phyloP scores from a whole-genome alignment of 2,797 vertebrate genomes.

The Carapus acus region DNA sequence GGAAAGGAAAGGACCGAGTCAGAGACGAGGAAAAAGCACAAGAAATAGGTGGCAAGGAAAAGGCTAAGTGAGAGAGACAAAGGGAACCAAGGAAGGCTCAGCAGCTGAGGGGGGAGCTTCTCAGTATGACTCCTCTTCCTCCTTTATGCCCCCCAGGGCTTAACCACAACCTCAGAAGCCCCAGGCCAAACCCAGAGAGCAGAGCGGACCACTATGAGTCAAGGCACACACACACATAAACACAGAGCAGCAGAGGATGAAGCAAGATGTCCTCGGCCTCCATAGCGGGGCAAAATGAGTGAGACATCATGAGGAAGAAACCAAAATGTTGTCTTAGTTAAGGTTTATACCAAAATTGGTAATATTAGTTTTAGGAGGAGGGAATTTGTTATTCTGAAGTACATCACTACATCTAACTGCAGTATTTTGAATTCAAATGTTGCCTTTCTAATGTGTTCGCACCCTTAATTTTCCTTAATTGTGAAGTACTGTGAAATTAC shows the following conservation, averaged over 20 bases:
- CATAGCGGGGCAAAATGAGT: constrained; percentile 13
- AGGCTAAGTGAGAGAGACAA: constrained; percentile 32
- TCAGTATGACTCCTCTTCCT: constrained; percentile 55
- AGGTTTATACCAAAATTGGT: not conserved
- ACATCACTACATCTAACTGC: no score
- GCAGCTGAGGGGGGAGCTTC: constrained; percentile 47
- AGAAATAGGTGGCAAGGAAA: constrained; percentile 31
- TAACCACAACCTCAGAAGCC: constrained; percentile 60
- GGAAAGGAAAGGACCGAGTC: constrained; percentile 13
- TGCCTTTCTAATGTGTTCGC: no score
- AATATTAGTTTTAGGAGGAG: no score
- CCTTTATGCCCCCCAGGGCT: constrained; percentile 54
- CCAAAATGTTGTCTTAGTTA: constrained; percentile 3
- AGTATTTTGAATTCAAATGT: no score
- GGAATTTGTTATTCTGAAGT: no score
- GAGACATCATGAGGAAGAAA: constrained; percentile 11
- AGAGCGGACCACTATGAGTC: constrained; percentile 51
- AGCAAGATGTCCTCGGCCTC: constrained; percentile 22
- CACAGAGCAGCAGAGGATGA: not conserved
- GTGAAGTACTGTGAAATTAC: no score
- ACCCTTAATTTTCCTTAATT: no score
- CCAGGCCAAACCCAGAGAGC: constrained; percentile 51
- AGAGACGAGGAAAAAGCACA: constrained; percentile 10
- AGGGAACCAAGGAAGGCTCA: constrained; percentile 41
- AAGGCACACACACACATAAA: constrained; percentile 40